These are phyloP conservation scores for Habropoda laboriosa DNA, from an alignment of 1,140 invertebrate species.

Conservation along the genomic window DNA sequence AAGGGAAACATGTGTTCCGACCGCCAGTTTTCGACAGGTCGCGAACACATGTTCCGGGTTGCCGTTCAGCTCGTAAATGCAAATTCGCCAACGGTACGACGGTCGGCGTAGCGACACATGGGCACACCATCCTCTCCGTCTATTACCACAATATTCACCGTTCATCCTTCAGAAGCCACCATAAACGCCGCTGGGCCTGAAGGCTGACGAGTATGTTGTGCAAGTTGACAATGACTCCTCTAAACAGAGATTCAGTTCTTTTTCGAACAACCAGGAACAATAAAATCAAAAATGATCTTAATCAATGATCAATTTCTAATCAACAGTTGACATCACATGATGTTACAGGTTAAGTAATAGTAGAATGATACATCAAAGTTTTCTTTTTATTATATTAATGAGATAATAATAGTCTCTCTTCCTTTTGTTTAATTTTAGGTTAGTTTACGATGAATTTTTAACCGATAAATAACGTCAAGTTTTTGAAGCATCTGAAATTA, in stretches of 20 bases:
- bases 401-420: no score
- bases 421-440: no score
- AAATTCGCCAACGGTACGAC: slow-evolving; percentile 41
- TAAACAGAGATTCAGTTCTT: background rate
- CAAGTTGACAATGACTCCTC: background rate
- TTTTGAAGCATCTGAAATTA: no score
- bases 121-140: background rate
- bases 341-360: no score
- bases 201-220: background rate
- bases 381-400: no score
- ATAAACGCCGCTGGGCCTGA: background rate
- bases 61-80: slow-evolving; percentile 44
- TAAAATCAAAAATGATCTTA: background rate
- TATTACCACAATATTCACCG: background rate
- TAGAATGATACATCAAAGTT: no score
- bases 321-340: no score
- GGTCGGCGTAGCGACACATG: slow-evolving; percentile 15
- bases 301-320: background rate
- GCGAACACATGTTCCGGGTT: slow-evolving; percentile 39
- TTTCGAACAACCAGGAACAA: background rate
- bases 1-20: background rate
- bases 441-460: no score
- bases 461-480: no score
- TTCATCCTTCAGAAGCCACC: background rate
- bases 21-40: slow-evolving; percentile 6